These are phyloP conservation scores for Phengaris alcon DNA, from an alignment of 2,888 invertebrate species.

Conservation along the genomic window DNA sequence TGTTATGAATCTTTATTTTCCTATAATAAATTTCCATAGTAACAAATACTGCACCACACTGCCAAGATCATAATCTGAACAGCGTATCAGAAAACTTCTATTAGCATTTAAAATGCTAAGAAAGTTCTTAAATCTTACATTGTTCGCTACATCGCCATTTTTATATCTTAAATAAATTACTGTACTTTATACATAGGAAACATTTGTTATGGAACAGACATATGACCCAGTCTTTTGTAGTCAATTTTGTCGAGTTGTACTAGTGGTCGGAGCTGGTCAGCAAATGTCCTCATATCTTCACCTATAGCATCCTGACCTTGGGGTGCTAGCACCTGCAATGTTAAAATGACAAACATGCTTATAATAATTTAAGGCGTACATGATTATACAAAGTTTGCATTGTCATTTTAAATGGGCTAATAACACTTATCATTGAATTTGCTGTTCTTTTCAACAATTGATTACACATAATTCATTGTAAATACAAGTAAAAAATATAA, in stretches of 20 bases:
- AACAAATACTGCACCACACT: neutral
- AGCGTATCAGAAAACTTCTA: no score
- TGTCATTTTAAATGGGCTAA: neutral
- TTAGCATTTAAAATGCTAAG: no score
- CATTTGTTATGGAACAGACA: constrained; percentile 62
- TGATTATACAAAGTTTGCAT: neutral
- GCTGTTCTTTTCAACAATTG: neutral
- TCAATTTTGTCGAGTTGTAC: constrained; percentile 96
- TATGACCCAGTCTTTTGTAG: constrained; percentile 85
- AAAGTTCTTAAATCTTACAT: neutral
- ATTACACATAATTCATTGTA: no score
- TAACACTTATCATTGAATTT: neutral
- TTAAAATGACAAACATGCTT: constrained; percentile 13
- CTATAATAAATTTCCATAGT: neutral
- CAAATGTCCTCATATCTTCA: constrained; percentile 96
- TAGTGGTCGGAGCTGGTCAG: constrained; percentile 94
- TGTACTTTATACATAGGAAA: constrained; percentile 42
- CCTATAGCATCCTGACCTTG: constrained; percentile 96
- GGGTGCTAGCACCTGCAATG: constrained; percentile 85
- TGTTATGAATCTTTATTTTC: no score
- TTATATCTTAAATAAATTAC: neutral
- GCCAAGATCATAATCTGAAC: neutral
- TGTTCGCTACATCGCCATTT: neutral
- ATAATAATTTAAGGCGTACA: neutral
- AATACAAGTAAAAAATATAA: no score